These are phyloP conservation scores for Hirtodrosophila histrioides DNA, from an alignment of 2,888 invertebrate genomes.

Conservation along the genomic window DNA sequence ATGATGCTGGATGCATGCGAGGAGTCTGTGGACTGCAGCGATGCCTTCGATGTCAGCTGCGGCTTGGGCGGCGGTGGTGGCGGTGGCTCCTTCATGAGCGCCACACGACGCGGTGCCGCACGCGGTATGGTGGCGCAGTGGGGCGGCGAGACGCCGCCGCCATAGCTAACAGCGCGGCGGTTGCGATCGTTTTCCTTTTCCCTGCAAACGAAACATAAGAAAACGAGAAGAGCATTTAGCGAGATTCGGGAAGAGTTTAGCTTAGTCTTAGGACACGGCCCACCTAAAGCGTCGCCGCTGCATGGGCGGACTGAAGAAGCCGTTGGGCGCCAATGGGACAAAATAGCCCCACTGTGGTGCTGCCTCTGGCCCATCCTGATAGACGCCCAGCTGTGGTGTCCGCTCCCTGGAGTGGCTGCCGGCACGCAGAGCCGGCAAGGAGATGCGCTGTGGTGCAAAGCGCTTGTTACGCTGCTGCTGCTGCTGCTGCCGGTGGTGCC, in stretches of 20 bases:
- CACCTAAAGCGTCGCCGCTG: slow-evolving; percentile 80
- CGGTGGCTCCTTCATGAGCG: slow-evolving; percentile 83
- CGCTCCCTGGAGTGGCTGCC: slow-evolving; percentile 57
- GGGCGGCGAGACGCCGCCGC: slow-evolving; percentile 69
- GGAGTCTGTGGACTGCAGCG: slow-evolving; percentile 68
- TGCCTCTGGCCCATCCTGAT: slow-evolving; percentile 63
- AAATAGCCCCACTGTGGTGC: slow-evolving; percentile 87
- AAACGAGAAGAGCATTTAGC: slow-evolving; percentile 8
- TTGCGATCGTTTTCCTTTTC: slow-evolving; percentile 83
- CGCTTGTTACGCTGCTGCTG: slow-evolving; percentile 46
- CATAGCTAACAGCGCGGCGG: slow-evolving; percentile 83
- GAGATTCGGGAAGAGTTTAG: not conserved
- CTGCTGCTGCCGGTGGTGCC: slow-evolving; percentile 28
- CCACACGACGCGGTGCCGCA: slow-evolving; percentile 83
- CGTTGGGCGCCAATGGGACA: slow-evolving; percentile 85
- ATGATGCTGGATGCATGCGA: slow-evolving; percentile 71
- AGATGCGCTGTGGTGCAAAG: slow-evolving; percentile 66
- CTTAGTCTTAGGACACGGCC: slow-evolving; percentile 29
- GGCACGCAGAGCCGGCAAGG: slow-evolving; percentile 58
- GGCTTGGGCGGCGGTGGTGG: slow-evolving; percentile 83
- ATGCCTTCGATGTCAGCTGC: slow-evolving; percentile 72
- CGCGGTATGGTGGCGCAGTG: slow-evolving; percentile 80
- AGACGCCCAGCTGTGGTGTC: slow-evolving; percentile 75
- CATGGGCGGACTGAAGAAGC: slow-evolving; percentile 84
- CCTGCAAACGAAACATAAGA: slow-evolving; percentile 68